These are phyloP conservation scores for Ibycter americanus DNA, from an alignment of 2,797 vertebrate genomes.

Conservation along the genomic window DNA sequence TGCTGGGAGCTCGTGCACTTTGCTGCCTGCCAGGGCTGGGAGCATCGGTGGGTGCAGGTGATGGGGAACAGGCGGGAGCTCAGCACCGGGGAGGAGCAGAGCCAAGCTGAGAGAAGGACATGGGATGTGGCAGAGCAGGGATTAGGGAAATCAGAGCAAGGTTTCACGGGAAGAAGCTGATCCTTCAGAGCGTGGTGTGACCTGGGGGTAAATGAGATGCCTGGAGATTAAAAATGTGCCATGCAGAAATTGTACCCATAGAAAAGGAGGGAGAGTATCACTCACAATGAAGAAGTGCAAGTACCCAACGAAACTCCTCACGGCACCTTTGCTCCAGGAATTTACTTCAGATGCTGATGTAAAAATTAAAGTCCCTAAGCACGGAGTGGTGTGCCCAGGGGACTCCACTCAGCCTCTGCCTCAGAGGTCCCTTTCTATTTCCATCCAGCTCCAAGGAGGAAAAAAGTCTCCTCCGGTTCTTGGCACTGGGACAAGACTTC, in stretches of 20 bases:
- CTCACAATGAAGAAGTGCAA: neutral
- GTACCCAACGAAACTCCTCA: neutral
- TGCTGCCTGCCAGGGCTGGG: neutral
- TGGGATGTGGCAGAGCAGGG: no score
- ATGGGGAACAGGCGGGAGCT: neutral
- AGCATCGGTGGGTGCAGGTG: neutral
- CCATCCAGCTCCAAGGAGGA: neutral
- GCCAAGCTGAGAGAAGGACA: neutral
- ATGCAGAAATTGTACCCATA: neutral
- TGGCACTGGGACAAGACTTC: neutral
- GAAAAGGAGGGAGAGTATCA: neutral
- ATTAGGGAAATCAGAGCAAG: neutral
- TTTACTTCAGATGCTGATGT: neutral
- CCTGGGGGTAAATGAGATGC: neutral
- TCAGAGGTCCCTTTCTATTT: neutral
- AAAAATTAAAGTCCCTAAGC: neutral
- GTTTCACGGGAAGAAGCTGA: neutral
- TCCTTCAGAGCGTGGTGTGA: neutral
- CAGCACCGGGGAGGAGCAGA: neutral
- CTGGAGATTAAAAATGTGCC: fast-evolving
- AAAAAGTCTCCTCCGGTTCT: neutral
- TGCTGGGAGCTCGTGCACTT: fast-evolving
- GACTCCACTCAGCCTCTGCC: neutral
- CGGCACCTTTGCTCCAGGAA: fast-evolving
- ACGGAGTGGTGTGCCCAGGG: neutral